These are phyloP conservation scores for Protonibea diacanthus DNA, from an alignment of 2,797 vertebrate species.

Conservation along the genomic window DNA sequence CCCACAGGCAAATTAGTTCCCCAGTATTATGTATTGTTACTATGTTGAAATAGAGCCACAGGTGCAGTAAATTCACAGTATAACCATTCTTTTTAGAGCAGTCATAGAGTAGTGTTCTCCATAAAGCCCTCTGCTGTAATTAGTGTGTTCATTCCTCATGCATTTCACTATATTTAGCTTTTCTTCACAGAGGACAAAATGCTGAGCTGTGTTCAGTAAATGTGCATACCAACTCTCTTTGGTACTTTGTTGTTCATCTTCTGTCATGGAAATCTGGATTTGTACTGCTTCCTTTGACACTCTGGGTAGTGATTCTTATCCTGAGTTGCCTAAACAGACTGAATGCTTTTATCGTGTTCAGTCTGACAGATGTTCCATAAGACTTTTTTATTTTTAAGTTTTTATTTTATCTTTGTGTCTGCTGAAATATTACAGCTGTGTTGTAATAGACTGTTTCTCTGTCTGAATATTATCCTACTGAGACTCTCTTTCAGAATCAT, in stretches of 20 bases:
- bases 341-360: not conserved
- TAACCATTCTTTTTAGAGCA: not conserved
- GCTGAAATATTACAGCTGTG: not conserved
- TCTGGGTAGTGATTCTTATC: conserved; percentile 1
- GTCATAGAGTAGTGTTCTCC: not conserved
- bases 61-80: not conserved
- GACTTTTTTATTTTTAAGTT: not conserved
- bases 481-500: conserved; percentile 52
- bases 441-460: conserved; percentile 7
- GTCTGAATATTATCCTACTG: conserved; percentile 4
- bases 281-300: conserved; percentile 17
- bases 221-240: conserved; percentile 20
- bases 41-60: not conserved
- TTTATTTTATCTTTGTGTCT: not conserved
- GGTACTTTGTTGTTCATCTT: conserved; percentile 12
- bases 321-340: conserved; percentile 12
- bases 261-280: conserved; percentile 42
- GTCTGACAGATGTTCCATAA: conserved; percentile 14
- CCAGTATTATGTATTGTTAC: not conserved
- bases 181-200: conserved; percentile 5
- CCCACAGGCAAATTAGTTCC: not conserved
- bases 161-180: conserved; percentile 25
- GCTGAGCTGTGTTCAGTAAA: conserved; percentile 40
- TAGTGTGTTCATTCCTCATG: not conserved
- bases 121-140: not conserved